A percentile compares a stretch with the other conserved stretches of the same genome.
Evolutionary conservation across 2,888 invertebrate species (phyloP).

Genomic region (Eristalis pertinax): DNA sequence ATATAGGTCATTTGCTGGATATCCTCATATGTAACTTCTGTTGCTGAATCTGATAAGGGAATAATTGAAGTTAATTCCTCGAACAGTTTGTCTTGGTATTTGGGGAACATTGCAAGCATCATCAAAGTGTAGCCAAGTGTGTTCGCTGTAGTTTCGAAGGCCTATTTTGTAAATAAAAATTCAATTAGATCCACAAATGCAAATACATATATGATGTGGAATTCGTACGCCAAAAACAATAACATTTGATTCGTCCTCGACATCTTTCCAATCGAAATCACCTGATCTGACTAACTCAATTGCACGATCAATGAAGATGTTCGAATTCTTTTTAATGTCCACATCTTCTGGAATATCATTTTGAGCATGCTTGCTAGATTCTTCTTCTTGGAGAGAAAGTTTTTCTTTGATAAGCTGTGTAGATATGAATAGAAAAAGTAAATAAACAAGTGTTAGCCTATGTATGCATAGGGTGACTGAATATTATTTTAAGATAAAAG

Average conservation of each 20-base stretch:
- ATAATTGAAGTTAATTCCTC: constrained; percentile 77
- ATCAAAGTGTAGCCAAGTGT: constrained; percentile 61
- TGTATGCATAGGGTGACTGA: not conserved
- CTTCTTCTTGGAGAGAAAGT: constrained; percentile 64
- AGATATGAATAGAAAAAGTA: not conserved
- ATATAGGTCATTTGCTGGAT: constrained; percentile 77
- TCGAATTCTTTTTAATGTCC: constrained; percentile 54
- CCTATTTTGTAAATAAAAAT: constrained; percentile 67
- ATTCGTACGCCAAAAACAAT: constrained; percentile 77
- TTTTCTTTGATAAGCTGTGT: constrained; percentile 75
- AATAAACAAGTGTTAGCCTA: not conserved
- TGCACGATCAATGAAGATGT: constrained; percentile 75
- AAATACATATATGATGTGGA: not conserved
- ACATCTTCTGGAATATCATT: constrained; percentile 57
- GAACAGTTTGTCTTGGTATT: constrained; percentile 74
- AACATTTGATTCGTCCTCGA: constrained; percentile 78
- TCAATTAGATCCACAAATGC: not conserved
- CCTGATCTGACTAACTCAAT: constrained; percentile 76
- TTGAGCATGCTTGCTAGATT: not conserved
- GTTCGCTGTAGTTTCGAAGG: constrained; percentile 80
- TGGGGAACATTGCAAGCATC: constrained; percentile 63
- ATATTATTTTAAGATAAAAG: not conserved
- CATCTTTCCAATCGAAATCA: constrained; percentile 76
- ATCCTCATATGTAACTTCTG: constrained; percentile 76
- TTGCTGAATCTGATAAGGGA: constrained; percentile 73